Evolutionary conservation across 2,797 vertebrate genomes (phyloP).

Genomic region (Thalassophryne amazonica): DNA sequence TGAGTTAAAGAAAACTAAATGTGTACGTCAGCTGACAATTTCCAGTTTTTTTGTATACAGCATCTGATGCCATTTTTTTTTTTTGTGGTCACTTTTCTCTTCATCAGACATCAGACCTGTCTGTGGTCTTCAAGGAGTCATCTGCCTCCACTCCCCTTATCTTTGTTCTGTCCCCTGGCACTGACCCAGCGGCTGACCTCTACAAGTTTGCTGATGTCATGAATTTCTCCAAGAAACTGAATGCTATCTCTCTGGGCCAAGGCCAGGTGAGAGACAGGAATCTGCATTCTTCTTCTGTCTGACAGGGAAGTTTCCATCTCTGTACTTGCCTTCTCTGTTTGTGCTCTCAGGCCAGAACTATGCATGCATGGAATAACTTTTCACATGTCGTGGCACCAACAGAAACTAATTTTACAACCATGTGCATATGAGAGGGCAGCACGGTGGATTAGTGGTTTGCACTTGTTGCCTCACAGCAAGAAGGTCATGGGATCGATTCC

Average conservation of each 20-base stretch:
- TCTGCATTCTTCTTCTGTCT: conserved; percentile 3
- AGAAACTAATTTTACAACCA: too few relatives aligned
- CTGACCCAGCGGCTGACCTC: conserved; percentile 88
- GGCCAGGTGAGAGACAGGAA: conserved; percentile 83
- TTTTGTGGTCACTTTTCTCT: not conserved
- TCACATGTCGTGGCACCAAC: too few relatives aligned
- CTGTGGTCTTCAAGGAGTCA: conserved; percentile 83
- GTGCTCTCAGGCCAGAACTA: too few relatives aligned
- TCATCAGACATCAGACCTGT: conserved; percentile 84
- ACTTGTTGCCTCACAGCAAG: too few relatives aligned
- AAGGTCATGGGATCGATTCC: too few relatives aligned
- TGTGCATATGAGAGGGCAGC: too few relatives aligned
- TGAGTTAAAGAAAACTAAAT: too few relatives aligned
- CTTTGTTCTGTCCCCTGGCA: conserved; percentile 89
- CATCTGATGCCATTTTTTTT: not conserved
- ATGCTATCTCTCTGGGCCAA: conserved; percentile 89
- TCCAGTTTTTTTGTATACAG: not conserved
- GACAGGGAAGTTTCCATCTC: too few relatives aligned
- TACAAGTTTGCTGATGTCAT: conserved; percentile 92
- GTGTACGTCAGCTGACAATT: too few relatives aligned
- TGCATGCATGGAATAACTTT: too few relatives aligned
- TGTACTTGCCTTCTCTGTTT: too few relatives aligned
- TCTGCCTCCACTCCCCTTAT: conserved; percentile 82
- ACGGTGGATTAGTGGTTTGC: too few relatives aligned
- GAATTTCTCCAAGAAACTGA: conserved; percentile 90